phyloP scores from a whole-genome alignment of 2,113 vertebrate species.

The Zingel zingel region DNA sequence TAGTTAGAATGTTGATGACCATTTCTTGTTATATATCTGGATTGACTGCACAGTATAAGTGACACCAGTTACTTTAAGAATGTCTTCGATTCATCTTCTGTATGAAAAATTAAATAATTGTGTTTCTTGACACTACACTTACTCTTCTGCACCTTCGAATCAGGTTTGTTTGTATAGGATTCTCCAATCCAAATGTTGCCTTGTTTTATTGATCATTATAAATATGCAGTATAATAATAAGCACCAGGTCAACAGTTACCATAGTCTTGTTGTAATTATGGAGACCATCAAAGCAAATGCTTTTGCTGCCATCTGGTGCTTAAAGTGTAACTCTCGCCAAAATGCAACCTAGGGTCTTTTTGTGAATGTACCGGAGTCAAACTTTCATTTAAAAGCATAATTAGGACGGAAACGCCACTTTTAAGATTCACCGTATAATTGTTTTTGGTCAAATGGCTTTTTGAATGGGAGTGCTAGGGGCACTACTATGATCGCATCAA shows the following conservation, averaged over 20 bases:
- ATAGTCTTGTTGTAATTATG: background rate
- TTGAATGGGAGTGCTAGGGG: too few relatives aligned
- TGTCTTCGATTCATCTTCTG: conserved; percentile 17
- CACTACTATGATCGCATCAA: too few relatives aligned
- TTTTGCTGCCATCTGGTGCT: conserved; percentile 16
- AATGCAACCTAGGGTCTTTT: too few relatives aligned
- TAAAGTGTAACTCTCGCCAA: too few relatives aligned
- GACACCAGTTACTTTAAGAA: conserved; percentile 11
- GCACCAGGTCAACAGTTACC: background rate
- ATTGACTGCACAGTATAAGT: conserved; percentile 23
- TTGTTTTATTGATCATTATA: conserved; percentile 23
- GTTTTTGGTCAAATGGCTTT: too few relatives aligned
- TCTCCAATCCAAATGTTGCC: background rate
- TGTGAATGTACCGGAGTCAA: too few relatives aligned
- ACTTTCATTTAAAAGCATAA: too few relatives aligned
- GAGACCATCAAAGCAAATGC: conserved; percentile 5
- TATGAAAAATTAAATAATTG: conserved; percentile 12
- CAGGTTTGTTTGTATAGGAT: background rate
- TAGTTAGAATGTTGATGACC: conserved; percentile 3
- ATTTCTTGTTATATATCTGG: conserved; percentile 34
- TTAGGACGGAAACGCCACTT: too few relatives aligned
- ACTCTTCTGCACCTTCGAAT: conserved; percentile 26
- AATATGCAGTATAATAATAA: conserved; percentile 24
- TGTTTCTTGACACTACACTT: background rate
- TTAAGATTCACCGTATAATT: too few relatives aligned